Percentiles rank a stretch among this genome's conserved stretches.
Conservation (phyloP, 2,113 vertebrate species). For the Maccullochella peelii region DNA sequence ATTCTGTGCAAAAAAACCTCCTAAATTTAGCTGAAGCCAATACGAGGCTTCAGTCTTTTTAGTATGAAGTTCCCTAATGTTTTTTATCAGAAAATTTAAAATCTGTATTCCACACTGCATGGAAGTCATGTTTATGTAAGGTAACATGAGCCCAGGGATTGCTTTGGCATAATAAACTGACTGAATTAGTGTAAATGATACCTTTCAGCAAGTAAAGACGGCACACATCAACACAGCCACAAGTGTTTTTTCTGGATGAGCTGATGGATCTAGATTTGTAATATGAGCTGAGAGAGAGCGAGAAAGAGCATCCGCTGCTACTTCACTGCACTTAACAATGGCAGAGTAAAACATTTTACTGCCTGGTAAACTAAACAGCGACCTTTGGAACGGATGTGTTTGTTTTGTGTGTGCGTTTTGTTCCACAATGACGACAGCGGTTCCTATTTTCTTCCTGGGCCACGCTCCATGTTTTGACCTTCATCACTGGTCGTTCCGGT, state of each 20-base stretch:
- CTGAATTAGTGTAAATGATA: neutral
- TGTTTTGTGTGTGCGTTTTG: conserved; percentile 56
- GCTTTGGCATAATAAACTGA: too few relatives aligned
- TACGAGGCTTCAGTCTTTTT: too few relatives aligned
- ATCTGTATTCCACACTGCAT: too few relatives aligned
- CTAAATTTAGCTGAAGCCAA: too few relatives aligned
- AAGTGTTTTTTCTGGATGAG: neutral
- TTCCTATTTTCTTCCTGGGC: conserved; percentile 26
- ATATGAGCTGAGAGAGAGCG: neutral
- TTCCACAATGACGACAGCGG: conserved; percentile 28
- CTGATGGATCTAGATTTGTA: neutral
- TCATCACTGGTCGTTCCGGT: conserved; percentile 41
- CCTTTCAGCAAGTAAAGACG: neutral
- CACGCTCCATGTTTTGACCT: conserved; percentile 42
- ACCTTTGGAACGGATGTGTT: conserved; percentile 65
- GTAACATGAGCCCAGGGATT: too few relatives aligned
- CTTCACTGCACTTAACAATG: conserved; percentile 26
- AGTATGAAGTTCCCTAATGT: too few relatives aligned
- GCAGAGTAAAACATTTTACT: conserved; percentile 46
- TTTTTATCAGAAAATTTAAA: too few relatives aligned
- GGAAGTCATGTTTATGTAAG: too few relatives aligned
- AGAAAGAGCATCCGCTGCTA: neutral
- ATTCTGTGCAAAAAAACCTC: too few relatives aligned
- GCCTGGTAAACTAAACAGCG: conserved; percentile 55
- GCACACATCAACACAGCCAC: neutral